These are phyloP conservation scores for Pelecanus crispus DNA, from an alignment of 2,113 vertebrate species.

Conservation along the genomic window DNA sequence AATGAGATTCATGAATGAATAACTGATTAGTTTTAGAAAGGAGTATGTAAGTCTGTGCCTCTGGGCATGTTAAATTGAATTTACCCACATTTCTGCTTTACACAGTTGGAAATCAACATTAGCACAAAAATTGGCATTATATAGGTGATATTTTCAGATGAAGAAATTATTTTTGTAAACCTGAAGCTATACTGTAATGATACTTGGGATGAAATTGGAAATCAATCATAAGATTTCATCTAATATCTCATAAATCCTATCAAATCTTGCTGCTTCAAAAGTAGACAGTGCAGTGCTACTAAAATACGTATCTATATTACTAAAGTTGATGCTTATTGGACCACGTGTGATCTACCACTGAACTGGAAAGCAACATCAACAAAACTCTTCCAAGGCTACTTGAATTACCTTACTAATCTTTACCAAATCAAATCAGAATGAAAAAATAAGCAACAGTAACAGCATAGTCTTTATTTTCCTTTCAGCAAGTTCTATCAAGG, in stretches of 20 bases:
- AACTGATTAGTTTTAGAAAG: constrained; percentile 33
- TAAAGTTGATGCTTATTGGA: neutral
- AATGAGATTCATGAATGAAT: constrained; percentile 32
- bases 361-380: neutral
- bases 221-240: neutral
- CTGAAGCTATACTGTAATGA: neutral
- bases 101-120: neutral
- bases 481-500: neutral
- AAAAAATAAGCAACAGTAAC: neutral
- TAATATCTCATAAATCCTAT: neutral
- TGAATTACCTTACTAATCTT: neutral
- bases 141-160: neutral
- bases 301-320: neutral
- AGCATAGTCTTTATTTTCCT: neutral
- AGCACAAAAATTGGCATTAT: neutral
- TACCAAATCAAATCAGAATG: neutral
- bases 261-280: neutral
- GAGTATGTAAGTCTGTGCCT: neutral
- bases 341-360: neutral
- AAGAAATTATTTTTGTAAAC: constrained; percentile 34
- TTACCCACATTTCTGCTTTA: constrained; percentile 3
- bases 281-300: neutral
- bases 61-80: constrained; percentile 43
- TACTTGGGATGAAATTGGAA: neutral
- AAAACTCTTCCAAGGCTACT: neutral